These are phyloP conservation scores for Phaethornis superciliosus DNA, from an alignment of 2,113 vertebrate species.

Conservation along the genomic window DNA sequence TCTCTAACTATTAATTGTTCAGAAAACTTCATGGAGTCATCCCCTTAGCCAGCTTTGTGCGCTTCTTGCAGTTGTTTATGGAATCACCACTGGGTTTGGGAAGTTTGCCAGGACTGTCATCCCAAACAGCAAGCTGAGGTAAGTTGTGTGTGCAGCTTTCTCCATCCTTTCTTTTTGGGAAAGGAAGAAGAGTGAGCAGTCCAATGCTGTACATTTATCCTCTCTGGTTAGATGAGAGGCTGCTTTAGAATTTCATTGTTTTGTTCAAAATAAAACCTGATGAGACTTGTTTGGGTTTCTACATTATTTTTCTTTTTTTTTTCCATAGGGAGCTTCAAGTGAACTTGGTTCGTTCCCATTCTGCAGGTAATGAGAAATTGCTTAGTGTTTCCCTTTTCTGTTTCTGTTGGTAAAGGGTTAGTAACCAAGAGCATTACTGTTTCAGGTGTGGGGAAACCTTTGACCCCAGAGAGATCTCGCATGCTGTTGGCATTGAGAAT, in stretches of 20 bases:
- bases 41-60: not conserved
- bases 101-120: constrained; percentile 97
- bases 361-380: constrained; percentile 82
- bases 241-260: not conserved
- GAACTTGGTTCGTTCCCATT: constrained; percentile 96
- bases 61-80: constrained; percentile 90
- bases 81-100: constrained; percentile 97
- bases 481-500: constrained; percentile 96
- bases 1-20: not conserved
- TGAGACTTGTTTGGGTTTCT: not conserved
- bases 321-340: constrained; percentile 90
- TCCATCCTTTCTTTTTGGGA: not conserved
- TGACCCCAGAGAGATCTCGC: constrained; percentile 91
- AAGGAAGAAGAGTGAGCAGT: not conserved
- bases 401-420: rapidly evolving
- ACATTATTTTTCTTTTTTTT: not conserved
- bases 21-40: not conserved
- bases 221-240: not conserved
- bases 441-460: constrained; percentile 92
- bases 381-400: not conserved
- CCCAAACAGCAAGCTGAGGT: constrained; percentile 91
- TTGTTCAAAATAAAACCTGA: not conserved
- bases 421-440: not conserved
- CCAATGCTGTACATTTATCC: rapidly evolving
- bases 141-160: constrained; percentile 20